These are phyloP conservation scores for Callipepla californica DNA, from an alignment of 2,113 vertebrate genomes.

Conservation along the genomic window DNA sequence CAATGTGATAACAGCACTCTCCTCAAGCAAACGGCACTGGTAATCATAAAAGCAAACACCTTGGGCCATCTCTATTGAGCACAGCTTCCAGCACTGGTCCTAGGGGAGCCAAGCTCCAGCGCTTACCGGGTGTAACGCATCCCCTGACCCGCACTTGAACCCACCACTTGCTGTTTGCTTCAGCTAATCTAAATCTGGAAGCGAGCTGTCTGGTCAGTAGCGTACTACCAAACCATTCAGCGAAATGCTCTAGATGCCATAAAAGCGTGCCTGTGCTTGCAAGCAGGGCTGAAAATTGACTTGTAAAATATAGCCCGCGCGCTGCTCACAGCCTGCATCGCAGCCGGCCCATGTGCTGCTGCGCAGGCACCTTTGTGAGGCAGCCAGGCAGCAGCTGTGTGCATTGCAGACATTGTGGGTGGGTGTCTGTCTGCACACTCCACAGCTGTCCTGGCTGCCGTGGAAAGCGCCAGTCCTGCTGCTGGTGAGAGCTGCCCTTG, in stretches of 20 bases:
- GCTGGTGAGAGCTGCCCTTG: not conserved
- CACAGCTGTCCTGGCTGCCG: constrained; percentile 57
- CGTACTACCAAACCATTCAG: constrained; percentile 50
- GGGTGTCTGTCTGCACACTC: constrained; percentile 56
- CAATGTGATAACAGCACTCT: constrained; percentile 58
- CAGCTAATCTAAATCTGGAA: constrained; percentile 80
- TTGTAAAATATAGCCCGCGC: constrained; percentile 59
- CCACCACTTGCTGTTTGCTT: constrained; percentile 81
- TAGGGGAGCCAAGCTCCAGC: not conserved
- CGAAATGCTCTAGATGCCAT: constrained; percentile 71
- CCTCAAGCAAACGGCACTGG: not conserved
- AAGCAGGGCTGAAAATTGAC: constrained; percentile 18
- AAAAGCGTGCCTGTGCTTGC: constrained; percentile 73
- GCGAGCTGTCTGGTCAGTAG: constrained; percentile 70
- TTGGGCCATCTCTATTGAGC: constrained; percentile 36
- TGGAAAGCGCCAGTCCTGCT: not conserved
- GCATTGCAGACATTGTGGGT: constrained; percentile 73
- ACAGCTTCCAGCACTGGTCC: constrained; percentile 23
- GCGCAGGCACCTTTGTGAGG: constrained; percentile 68
- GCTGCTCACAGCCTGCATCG: constrained; percentile 5
- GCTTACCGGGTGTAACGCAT: constrained; percentile 56
- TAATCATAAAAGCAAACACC: constrained; percentile 68
- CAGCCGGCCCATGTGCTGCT: constrained; percentile 56
- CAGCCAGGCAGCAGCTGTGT: constrained; percentile 75
- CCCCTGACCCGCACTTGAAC: constrained; percentile 79